Evolutionary conservation across 2,888 invertebrate species (phyloP), one percentile per base, ranked within the genome.

Genomic region (Pterostichus madidus): DNA sequence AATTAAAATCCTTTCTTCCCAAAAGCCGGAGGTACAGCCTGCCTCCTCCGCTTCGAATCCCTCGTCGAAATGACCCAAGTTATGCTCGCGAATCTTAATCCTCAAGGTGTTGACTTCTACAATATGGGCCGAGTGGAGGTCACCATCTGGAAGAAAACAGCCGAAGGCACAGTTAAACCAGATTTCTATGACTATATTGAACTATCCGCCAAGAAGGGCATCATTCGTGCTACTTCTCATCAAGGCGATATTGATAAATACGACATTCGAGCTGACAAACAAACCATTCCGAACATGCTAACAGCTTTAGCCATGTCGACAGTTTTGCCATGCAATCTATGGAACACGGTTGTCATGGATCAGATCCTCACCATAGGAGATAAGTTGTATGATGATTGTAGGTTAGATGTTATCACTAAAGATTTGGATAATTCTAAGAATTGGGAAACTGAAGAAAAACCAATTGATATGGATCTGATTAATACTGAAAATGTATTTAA

Each of bases 131-230:
- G 87, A 35, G 86, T 90, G 0, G 86, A 83, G 4, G 85, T 88
- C 0, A 84, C 83, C 8, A 85, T 89, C 10, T 84, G 86, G 39
- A 87, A 87, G 39, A 85, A 87, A 3, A 85, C 86, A n/a, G 87
- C 86, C 5, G 87, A 85, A 7, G 87, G 87, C n/a, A 84, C 89
- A 0, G 86, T 88, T 0, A 88, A 87, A 78, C 91, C 91, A 0
- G 90, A 91, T 0, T 82, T 91, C 5, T 87, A 90, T 53, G 86
- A 89, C 83, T 92, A 90, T 86, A 86, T 85, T 0, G 88, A 86
- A 17, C 80, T 91, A 4, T 87, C 88, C 5, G 89, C 89, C 0
- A 87, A 86, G 35, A 87, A 89, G 0, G 92, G 91, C 1, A 90
- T 91, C 5, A 83, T 91, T 46, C 84, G 88, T 6, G 86, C 89